phyloP scores from a whole-genome alignment of 2,113 vertebrate genomes.

The Anguilla rostrata region DNA sequence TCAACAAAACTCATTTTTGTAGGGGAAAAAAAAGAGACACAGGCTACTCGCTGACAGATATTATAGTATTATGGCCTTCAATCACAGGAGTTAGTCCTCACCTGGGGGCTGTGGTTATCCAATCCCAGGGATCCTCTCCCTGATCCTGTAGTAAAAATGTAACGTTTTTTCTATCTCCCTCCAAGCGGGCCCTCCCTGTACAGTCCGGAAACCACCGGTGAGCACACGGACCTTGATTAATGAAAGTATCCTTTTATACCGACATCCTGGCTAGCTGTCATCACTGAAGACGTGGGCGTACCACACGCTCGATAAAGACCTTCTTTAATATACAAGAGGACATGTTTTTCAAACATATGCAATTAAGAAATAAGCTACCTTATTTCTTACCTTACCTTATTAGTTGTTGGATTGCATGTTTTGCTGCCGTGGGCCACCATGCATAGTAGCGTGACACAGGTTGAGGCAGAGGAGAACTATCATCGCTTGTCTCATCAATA shows the following conservation, averaged over 20 bases:
- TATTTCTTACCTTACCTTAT: too few relatives aligned
- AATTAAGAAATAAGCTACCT: constrained; percentile 33
- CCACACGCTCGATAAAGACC: constrained; percentile 53
- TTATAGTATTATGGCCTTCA: not conserved
- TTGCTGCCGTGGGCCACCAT: constrained; percentile 28
- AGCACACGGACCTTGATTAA: constrained; percentile 36
- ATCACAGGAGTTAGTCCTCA: constrained; percentile 12
- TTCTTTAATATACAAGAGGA: constrained; percentile 27
- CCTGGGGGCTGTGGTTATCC: constrained; percentile 28
- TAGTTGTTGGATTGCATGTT: not conserved
- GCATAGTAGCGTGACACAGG: constrained; percentile 32
- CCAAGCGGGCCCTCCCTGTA: not conserved
- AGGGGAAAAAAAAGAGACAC: not conserved
- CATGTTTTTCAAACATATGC: constrained; percentile 28
- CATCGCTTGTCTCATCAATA: constrained; percentile 10
- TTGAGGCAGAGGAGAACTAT: constrained; percentile 32
- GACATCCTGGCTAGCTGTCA: constrained; percentile 42
- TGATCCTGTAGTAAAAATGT: not conserved
- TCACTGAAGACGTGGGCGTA: constrained; percentile 39
- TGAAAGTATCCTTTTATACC: constrained; percentile 39
- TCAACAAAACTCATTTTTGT: not conserved
- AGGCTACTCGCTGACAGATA: not conserved
- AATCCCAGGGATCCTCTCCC: constrained; percentile 15
- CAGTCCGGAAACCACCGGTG: not conserved
- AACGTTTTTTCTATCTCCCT: not conserved